phyloP scores from a whole-genome alignment of 2,888 invertebrate species.

The Zeuzera pyrina region DNA sequence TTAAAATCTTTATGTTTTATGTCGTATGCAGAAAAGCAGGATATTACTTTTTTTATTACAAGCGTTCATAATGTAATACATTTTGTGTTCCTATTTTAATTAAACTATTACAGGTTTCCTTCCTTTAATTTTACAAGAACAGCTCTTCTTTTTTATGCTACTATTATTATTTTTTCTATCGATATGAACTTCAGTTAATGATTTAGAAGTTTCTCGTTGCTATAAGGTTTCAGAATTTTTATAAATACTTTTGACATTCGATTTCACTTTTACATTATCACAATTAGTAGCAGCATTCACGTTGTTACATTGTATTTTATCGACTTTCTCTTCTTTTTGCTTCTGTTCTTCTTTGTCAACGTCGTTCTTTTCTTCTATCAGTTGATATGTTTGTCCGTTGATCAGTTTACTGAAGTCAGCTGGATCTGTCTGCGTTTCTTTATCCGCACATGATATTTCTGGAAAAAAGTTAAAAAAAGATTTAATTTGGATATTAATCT shows the following conservation, averaged over 20 bases:
- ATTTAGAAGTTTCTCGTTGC: conserved; percentile 54
- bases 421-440: conserved; percentile 54
- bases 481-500: too few species aligned
- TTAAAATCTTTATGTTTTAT: too few species aligned
- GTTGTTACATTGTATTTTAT: conserved; percentile 25
- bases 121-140: conserved; percentile 55
- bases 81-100: too few species aligned
- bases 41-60: too few species aligned
- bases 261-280: background rate
- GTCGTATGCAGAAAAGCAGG: too few species aligned
- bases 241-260: conserved; percentile 17
- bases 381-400: conserved; percentile 33
- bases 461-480: conserved; percentile 15
- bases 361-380: conserved; percentile 15
- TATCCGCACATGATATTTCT: conserved; percentile 44
- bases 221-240: conserved; percentile 51
- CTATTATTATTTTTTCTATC: conserved; percentile 32
- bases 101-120: conserved; percentile 57
- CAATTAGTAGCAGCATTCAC: conserved; percentile 14
- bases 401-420: conserved; percentile 39
- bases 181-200: conserved; percentile 39
- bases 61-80: too few species aligned
- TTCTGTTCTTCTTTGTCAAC: conserved; percentile 21
- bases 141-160: conserved; percentile 48
- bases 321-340: conserved; percentile 18